These are phyloP conservation scores for Tetragonula carbonaria DNA, from an alignment of 2,888 invertebrate genomes.

Conservation along the genomic window DNA sequence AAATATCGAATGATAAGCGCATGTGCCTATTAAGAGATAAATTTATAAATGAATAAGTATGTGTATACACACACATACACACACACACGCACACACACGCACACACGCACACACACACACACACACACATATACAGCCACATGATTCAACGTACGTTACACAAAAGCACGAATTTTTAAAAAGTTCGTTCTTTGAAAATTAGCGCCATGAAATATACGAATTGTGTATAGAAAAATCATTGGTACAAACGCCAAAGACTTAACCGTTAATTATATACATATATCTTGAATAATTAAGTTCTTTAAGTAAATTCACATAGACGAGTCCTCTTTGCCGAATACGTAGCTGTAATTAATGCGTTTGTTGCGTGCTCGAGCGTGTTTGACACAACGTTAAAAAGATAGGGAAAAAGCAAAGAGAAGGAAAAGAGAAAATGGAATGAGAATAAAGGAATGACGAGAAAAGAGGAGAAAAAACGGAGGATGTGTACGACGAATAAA, in stretches of 20 bases:
- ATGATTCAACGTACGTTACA: slow-evolving; percentile 29
- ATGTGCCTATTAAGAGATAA: slow-evolving; percentile 42
- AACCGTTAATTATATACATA: slow-evolving; percentile 72
- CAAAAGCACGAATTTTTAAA: slow-evolving; percentile 27
- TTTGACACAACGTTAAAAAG: slow-evolving; percentile 7
- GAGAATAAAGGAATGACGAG: too few species aligned
- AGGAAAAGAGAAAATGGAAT: not conserved
- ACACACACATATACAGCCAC: not conserved
- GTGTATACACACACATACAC: not conserved
- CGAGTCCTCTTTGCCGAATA: slow-evolving; percentile 38
- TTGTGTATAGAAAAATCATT: slow-evolving; percentile 69
- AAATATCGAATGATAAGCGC: slow-evolving; percentile 5
- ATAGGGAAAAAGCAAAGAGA: not conserved
- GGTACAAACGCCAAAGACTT: slow-evolving; percentile 83
- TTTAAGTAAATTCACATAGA: slow-evolving; percentile 48
- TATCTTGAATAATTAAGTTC: slow-evolving; percentile 68
- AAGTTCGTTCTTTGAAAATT: slow-evolving; percentile 25
- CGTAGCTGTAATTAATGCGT: slow-evolving; percentile 44
- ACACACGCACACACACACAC: too few species aligned
- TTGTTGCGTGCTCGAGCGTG: slow-evolving; percentile 41
- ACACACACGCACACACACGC: too few species aligned
- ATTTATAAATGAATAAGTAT: slow-evolving; percentile 34
- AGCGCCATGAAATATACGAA: not conserved
- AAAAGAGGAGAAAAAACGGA: not conserved
- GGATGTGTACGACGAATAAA: not conserved